Evolutionary conservation across 2,797 vertebrate genomes (phyloP).

Genomic region (Manis javanica): DNA sequence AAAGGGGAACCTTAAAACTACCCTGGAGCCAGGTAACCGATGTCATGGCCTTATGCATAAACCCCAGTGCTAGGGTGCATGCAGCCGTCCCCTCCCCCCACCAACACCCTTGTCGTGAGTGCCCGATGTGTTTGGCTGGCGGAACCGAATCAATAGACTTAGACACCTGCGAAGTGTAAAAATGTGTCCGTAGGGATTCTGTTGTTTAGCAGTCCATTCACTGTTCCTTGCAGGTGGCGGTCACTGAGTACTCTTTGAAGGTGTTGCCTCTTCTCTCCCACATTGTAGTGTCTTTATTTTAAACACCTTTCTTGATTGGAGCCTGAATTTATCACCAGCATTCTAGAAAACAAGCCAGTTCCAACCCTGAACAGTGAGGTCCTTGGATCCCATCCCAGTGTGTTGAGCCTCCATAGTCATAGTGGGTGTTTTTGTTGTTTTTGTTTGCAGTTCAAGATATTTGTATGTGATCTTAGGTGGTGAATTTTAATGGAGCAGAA

Average conservation of each 20-base stretch:
- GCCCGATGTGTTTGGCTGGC: neutral
- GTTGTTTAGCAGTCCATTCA: neutral
- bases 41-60: neutral
- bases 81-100: rapidly evolving
- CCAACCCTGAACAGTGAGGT: neutral
- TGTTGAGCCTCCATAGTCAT: neutral
- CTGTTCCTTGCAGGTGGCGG: neutral
- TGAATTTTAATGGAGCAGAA: constrained; percentile 53
- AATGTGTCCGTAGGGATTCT: neutral
- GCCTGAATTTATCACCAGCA: neutral
- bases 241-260: neutral
- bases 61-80: neutral
- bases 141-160: neutral
- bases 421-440: neutral
- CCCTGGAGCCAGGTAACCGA: neutral
- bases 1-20: neutral
- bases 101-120: neutral
- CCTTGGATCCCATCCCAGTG: neutral
- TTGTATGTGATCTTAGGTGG: constrained; percentile 16
- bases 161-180: neutral
- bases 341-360: neutral
- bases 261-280: neutral
- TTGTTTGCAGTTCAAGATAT: constrained; percentile 7
- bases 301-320: neutral
- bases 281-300: constrained; percentile 5